Evolutionary conservation across 1,140 invertebrate species (phyloP), one percentile per base, ranked within the genome.

Genomic region (Choristoneura fumiferana): DNA sequence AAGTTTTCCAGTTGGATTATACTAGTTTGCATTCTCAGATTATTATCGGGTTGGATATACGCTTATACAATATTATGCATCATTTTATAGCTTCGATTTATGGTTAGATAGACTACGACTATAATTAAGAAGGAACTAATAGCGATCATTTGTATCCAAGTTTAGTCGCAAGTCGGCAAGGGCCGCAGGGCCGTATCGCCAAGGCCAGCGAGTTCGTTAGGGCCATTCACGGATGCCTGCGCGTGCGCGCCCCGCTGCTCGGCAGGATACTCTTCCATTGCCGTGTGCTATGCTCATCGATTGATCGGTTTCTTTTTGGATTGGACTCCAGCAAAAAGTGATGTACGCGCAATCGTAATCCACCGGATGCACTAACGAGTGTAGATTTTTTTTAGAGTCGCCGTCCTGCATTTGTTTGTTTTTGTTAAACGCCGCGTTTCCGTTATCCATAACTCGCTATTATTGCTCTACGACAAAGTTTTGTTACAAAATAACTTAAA

Each of bases 301-400:
- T 73, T 76, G 77, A 81, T 86, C 70, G 64, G 70, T 80, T 77
- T 79, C 69, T 63, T 65, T 84, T 83, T 81, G 74, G 54, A 69
- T 78, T 73, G 66, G 66, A 69, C 73, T 61, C 36, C 17, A 45
- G 73, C 73, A 85, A 85, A 86, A 87, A 84, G 65, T 58, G 67
- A 67, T 66, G n/a, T 58, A 72, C 68, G 67, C 65, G 69, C 80
- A 78, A 81, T 86, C 78, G 81, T 81, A 86, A 79, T 84, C 79
- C 81, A 81, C 81, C 83, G 84, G 84, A 88, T 88, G 81, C 80
- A 75, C 83, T 88, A 86, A 86, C 81, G 85, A 88, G 81, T 82
- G 73, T 78, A 75, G 64, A 66, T 81, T 84, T 83, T n/a, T 84
- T 84, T 78, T 74, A 75, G 63, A 62, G 69, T 68, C 61, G 69